Percentiles rank a stretch among this genome's conserved stretches.
Conservation (phyloP, 2,888 invertebrate genomes). For the Tiliacea aurago region DNA sequence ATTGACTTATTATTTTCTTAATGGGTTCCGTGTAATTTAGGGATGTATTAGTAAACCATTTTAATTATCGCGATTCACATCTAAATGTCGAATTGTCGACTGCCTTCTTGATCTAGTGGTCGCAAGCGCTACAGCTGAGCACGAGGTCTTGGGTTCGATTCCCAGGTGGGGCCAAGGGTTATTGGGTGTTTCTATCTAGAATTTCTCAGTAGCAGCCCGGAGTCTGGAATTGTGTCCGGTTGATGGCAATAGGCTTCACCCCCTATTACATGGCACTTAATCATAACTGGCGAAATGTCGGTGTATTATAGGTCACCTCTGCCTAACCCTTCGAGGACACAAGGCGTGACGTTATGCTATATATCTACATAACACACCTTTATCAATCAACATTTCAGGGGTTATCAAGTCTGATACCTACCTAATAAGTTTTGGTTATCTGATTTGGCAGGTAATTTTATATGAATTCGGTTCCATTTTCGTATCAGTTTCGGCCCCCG, state of each 20-base stretch:
- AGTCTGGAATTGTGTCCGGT: background rate
- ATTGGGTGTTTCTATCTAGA: background rate
- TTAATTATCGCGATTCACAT: background rate
- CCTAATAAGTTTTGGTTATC: background rate
- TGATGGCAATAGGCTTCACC: background rate
- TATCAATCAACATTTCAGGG: background rate
- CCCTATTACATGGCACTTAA: background rate
- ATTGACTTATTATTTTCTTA: constrained; percentile 22
- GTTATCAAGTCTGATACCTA: background rate
- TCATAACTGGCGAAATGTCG: background rate
- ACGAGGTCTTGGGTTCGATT: background rate
- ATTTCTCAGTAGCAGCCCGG: background rate
- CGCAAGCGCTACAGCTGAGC: too few relatives aligned
- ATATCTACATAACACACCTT: background rate
- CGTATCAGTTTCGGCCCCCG: too few relatives aligned
- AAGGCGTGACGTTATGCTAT: too few relatives aligned
- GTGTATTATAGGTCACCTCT: background rate
- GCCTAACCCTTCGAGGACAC: background rate
- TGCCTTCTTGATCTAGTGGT: background rate
- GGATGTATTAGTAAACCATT: background rate
- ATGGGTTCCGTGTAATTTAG: constrained; percentile 17
- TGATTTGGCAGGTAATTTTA: background rate
- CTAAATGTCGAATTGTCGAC: background rate
- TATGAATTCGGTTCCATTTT: background rate
- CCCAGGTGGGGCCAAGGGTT: too few relatives aligned